Percentiles rank a stretch among this genome's conserved stretches.
Evolutionary conservation across 1,140 invertebrate species (phyloP).

Genomic region (Halesus radiatus): DNA sequence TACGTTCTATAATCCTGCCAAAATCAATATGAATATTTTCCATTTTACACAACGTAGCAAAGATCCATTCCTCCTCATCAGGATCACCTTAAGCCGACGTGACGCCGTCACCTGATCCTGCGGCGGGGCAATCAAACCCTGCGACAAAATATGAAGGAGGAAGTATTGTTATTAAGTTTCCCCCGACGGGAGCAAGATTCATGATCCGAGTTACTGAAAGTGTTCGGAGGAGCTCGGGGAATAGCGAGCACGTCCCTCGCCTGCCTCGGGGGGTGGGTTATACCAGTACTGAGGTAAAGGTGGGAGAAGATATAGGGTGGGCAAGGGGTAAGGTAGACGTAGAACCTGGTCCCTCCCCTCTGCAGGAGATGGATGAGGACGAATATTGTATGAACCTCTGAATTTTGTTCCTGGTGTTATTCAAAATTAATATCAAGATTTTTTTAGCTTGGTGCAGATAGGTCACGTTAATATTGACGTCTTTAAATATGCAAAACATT

Average conservation of each 20-base stretch:
- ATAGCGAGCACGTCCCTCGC: slow-evolving; percentile 52
- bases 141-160: slow-evolving; percentile 49
- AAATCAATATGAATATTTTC: slow-evolving; percentile 33
- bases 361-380: slow-evolving; percentile 29
- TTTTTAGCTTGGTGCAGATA: too few species aligned
- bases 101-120: slow-evolving; percentile 65
- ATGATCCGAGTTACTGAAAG: slow-evolving; percentile 53
- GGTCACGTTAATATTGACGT: too few species aligned
- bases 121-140: slow-evolving; percentile 55
- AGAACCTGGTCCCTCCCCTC: neutral
- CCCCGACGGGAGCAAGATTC: slow-evolving; percentile 54
- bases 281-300: too few species aligned
- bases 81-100: slow-evolving; percentile 58
- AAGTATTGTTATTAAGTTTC: slow-evolving; percentile 56
- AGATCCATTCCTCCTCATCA: slow-evolving; percentile 57
- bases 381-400: slow-evolving; percentile 45
- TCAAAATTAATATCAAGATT: slow-evolving; percentile 9
- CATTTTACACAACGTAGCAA: slow-evolving; percentile 56
- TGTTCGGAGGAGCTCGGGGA: slow-evolving; percentile 48
- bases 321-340: too few species aligned
- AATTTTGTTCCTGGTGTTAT: neutral
- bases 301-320: too few species aligned
- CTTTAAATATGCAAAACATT: too few species aligned
- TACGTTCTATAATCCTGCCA: neutral
- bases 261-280: neutral